Percentiles rank a stretch among this genome's conserved stretches.
phyloP scores from a whole-genome alignment of 2,113 vertebrate species.

The Gymnarchus niloticus region DNA sequence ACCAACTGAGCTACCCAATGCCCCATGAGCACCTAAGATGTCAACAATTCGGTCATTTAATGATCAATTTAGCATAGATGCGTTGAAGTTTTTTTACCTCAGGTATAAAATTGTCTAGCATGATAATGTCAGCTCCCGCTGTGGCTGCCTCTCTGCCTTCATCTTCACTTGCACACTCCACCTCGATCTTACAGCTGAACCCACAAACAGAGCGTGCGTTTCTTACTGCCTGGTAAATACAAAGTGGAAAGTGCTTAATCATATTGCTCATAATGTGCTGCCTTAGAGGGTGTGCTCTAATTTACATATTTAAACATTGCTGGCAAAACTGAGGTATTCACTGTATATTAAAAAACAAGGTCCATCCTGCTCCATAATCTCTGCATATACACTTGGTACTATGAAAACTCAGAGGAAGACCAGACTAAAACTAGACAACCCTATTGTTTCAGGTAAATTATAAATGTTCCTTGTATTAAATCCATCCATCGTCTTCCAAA shows the following conservation, averaged over 20 bases:
- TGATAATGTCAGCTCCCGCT: slow-evolving; percentile 67
- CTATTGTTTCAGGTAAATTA: background rate
- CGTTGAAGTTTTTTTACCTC: slow-evolving; percentile 48
- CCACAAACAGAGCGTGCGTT: slow-evolving; percentile 50
- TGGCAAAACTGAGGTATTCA: background rate
- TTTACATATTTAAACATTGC: background rate
- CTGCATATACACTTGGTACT: background rate
- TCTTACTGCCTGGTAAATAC: slow-evolving; percentile 51
- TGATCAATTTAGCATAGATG: no score
- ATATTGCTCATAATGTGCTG: background rate
- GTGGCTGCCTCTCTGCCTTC: slow-evolving; percentile 58
- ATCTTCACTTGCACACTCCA: slow-evolving; percentile 63
- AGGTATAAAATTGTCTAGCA: slow-evolving; percentile 74
- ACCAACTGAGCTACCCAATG: background rate
- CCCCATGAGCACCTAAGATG: background rate
- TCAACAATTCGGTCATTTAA: background rate
- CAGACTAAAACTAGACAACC: background rate
- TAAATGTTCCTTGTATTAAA: background rate
- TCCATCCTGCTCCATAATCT: background rate
- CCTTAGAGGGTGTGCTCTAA: background rate
- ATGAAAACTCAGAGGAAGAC: background rate
- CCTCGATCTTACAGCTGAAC: slow-evolving; percentile 72
- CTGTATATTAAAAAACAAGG: background rate
- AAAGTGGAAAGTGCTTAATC: background rate
- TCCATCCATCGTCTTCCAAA: background rate